phyloP scores from a whole-genome alignment of 2,113 vertebrate species.

The Ovis canadensis region DNA sequence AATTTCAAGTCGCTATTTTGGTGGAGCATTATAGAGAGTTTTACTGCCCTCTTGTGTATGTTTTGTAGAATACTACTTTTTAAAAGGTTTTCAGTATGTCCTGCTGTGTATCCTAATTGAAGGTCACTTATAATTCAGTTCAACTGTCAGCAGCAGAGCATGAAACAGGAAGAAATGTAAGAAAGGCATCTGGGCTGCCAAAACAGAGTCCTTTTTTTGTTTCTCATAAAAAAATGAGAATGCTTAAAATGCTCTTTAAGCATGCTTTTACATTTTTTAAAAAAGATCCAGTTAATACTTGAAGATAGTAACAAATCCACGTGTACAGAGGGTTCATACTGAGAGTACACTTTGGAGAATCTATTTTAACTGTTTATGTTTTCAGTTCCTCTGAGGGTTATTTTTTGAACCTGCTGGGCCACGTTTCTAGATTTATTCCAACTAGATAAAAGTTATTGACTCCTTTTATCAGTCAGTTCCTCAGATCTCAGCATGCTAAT shows the following conservation, averaged over 20 bases:
- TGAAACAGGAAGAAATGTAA: not conserved
- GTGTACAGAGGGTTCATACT: not conserved
- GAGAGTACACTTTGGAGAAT: not conserved
- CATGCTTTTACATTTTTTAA: not conserved
- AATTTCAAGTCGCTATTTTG: not conserved
- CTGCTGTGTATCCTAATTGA: not conserved
- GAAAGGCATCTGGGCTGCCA: not conserved
- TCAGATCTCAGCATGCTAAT: not conserved
- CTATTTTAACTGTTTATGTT: not conserved
- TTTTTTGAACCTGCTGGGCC: not conserved
- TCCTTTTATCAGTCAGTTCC: not conserved
- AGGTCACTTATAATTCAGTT: not conserved
- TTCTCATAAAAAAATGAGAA: not conserved
- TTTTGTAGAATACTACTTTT: not conserved
- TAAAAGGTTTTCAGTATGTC: not conserved
- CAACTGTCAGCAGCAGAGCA: not conserved
- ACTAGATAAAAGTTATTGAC: not conserved
- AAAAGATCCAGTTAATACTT: not conserved
- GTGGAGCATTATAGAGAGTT: not conserved
- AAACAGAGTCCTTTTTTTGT: not conserved
- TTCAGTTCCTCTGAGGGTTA: not conserved
- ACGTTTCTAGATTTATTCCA: not conserved
- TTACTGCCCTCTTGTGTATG: conserved; percentile 7
- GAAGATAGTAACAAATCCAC: not conserved
- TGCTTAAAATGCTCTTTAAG: not conserved